Evolutionary conservation across 30 jellyfish, hydroid and myxozoan genomes (phyloP).

Genomic region (Catostylus mosaicus): DNA sequence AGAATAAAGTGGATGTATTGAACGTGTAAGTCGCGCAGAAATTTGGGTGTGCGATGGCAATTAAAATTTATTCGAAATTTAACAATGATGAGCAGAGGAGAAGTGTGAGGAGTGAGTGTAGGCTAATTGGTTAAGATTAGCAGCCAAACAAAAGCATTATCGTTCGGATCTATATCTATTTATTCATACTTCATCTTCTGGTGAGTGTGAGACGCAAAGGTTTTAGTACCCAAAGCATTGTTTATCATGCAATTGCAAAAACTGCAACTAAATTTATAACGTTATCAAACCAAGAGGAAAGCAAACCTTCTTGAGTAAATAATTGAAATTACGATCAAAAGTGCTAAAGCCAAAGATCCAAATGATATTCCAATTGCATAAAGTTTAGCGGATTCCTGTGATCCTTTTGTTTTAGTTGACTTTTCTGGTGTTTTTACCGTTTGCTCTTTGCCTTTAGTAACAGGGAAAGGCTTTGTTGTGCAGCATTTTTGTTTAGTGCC

Average conservation of each 20-base stretch:
- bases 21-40: too few relatives aligned
- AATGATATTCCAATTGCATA: constrained; percentile 8
- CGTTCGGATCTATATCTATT: too few relatives aligned
- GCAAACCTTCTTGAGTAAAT: neutral
- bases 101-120: too few relatives aligned
- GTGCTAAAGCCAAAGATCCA: neutral
- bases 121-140: too few relatives aligned
- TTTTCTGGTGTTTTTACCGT: neutral
- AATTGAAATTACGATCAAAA: neutral
- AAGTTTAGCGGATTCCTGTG: neutral
- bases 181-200: too few relatives aligned
- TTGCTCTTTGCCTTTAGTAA: neutral
- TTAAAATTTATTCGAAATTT: too few relatives aligned
- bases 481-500: neutral
- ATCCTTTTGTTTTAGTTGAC: neutral
- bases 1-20: too few relatives aligned
- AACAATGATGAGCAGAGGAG: too few relatives aligned
- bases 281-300: neutral
- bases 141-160: too few relatives aligned
- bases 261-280: neutral
- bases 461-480: neutral
- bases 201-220: too few relatives aligned
- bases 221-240: too few relatives aligned
- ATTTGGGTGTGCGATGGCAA: too few relatives aligned
- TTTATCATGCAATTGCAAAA: neutral